A percentile compares a stretch with the other conserved stretches of the same genome.
phyloP scores from a whole-genome alignment of 2,113 vertebrate genomes.

The Pachyramphus minor region DNA sequence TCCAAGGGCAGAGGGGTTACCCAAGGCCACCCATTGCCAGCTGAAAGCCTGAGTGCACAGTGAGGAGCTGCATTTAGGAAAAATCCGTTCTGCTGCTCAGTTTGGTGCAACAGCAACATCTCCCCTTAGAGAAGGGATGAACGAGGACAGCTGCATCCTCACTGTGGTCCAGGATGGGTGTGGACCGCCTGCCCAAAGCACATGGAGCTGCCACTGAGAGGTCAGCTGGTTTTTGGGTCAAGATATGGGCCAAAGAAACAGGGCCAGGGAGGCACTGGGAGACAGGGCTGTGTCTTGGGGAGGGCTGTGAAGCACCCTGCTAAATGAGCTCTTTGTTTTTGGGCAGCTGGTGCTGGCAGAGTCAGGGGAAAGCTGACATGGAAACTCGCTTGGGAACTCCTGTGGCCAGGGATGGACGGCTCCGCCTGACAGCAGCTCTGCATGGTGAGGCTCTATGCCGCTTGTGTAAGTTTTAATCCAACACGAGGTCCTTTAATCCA shows the following conservation, averaged over 20 bases:
- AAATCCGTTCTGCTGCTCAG: not conserved
- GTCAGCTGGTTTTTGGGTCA: not conserved
- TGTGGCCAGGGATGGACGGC: not conserved
- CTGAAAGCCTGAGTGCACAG: not conserved
- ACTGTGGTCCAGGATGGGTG: not conserved
- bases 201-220: not conserved
- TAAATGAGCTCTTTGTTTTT: slow-evolving; percentile 23
- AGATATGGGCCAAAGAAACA: not conserved
- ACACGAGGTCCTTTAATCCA: not conserved
- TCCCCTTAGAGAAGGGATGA: not conserved
- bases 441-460: accelerated
- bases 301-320: not conserved
- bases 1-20: not conserved
- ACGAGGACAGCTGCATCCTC: not conserved
- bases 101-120: not conserved
- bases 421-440: not conserved
- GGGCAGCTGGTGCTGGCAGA: not conserved
- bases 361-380: not conserved
- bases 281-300: not conserved
- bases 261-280: not conserved
- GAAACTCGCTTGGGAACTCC: not conserved
- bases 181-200: accelerated
- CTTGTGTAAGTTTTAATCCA: not conserved
- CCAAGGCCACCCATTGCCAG: not conserved
- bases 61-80: not conserved